Evolutionary conservation across 2,113 vertebrate genomes (phyloP).

Genomic region (Tetraodon nigroviridis): DNA sequence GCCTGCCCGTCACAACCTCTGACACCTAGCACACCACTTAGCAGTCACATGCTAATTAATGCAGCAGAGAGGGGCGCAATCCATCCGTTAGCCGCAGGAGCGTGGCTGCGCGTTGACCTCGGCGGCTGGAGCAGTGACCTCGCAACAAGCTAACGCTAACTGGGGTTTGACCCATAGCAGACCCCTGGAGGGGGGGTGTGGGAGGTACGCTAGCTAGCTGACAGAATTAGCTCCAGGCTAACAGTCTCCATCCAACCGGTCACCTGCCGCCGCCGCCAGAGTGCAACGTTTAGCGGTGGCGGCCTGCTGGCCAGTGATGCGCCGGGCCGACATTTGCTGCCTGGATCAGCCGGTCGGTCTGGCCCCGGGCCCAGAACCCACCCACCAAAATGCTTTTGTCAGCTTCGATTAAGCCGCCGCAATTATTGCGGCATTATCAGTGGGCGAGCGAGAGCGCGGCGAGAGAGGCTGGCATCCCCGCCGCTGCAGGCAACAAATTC

Average conservation of each 20-base stretch:
- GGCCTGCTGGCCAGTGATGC: constrained; percentile 46
- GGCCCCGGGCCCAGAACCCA: constrained; percentile 52
- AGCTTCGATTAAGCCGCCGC: constrained; percentile 53
- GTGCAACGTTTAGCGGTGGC: no score
- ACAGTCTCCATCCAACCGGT: no score
- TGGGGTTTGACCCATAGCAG: no score
- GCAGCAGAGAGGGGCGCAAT: constrained; percentile 43
- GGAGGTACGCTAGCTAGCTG: no score
- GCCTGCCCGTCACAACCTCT: constrained; percentile 8
- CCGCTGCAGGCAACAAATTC: constrained; percentile 53
- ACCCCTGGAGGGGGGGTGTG: no score
- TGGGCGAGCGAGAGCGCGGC: constrained; percentile 37
- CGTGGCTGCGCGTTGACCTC: constrained; percentile 32
- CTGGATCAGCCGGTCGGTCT: constrained; percentile 46
- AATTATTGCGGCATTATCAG: constrained; percentile 49
- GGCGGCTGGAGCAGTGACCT: constrained; percentile 18
- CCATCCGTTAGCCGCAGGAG: constrained; percentile 31
- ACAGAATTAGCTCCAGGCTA: not conserved
- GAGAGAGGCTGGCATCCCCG: constrained; percentile 47
- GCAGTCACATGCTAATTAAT: constrained; percentile 24
- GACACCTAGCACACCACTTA: constrained; percentile 15
- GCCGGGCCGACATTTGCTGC: constrained; percentile 61
- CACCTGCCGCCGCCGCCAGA: no score
- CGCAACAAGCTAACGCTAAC: constrained; percentile 45
- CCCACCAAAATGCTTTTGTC: constrained; percentile 61